Conservation (phyloP, 2,113 vertebrate species). For the Psophia crepitans region DNA sequence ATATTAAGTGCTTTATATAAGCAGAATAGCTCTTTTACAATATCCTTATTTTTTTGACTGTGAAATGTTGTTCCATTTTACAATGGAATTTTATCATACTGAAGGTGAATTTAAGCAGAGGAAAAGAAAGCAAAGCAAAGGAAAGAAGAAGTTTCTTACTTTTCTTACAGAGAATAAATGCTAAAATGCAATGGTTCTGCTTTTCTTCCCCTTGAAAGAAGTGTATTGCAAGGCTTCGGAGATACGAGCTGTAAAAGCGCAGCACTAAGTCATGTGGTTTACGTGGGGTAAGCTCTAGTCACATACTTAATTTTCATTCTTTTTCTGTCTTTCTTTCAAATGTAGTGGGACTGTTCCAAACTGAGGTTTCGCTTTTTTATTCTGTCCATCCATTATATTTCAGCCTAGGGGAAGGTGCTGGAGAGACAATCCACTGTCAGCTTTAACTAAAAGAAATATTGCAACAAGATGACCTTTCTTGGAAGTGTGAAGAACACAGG, state of each 20-base stretch:
- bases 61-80: neutral
- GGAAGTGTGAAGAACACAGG: neutral
- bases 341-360: neutral
- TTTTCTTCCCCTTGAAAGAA: neutral
- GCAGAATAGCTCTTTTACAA: neutral
- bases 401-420: neutral
- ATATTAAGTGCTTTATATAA: neutral
- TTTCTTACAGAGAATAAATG: neutral
- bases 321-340: neutral
- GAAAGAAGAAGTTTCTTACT: neutral
- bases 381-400: neutral
- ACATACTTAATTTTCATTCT: neutral
- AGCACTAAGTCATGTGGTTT: neutral
- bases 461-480: neutral
- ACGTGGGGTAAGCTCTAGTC: neutral
- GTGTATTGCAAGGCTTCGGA: neutral
- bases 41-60: neutral
- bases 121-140: neutral
- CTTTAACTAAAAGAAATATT: neutral
- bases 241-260: neutral
- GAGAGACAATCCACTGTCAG: neutral
- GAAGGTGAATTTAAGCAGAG: neutral
- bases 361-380: neutral
- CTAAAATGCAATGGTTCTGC: neutral
- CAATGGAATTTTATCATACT: neutral